Percentiles rank a stretch among this genome's conserved stretches.
phyloP scores from a whole-genome alignment of 2,113 vertebrate genomes.

The Eolophus roseicapilla region DNA sequence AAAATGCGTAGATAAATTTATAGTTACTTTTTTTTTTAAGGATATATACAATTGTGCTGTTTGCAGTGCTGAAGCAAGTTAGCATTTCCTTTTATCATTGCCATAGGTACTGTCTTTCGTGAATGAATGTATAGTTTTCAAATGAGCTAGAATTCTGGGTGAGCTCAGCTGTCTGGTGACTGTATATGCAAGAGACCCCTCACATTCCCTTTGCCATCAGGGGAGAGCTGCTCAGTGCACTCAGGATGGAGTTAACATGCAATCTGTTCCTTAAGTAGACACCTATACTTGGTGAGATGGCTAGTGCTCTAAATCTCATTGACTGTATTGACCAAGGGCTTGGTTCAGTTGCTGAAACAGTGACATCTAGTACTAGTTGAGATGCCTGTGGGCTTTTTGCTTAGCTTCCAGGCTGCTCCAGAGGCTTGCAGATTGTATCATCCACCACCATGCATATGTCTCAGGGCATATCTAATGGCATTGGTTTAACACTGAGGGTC shows the following conservation, averaged over 20 bases:
- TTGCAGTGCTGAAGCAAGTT: background rate
- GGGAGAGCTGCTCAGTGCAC: background rate
- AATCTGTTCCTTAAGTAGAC: background rate
- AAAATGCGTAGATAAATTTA: background rate
- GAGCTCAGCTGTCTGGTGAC: background rate
- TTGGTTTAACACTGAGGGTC: background rate
- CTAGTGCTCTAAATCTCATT: background rate
- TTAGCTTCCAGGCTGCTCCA: background rate
- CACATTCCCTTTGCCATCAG: accelerated
- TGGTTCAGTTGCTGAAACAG: background rate
- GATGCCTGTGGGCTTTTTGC: background rate
- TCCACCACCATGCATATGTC: background rate
- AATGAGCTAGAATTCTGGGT: background rate
- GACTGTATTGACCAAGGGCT: background rate
- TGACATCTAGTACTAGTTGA: background rate
- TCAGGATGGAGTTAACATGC: background rate
- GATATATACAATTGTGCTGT: background rate
- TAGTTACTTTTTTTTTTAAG: background rate
- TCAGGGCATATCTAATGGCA: background rate
- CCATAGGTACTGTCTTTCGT: background rate
- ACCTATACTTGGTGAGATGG: background rate
- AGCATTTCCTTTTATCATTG: background rate
- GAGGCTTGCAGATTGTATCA: background rate
- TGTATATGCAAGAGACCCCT: background rate
- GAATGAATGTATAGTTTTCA: background rate